These are phyloP conservation scores for Vollenhovia emeryi DNA, from an alignment of 1,140 invertebrate species.

Conservation along the genomic window DNA sequence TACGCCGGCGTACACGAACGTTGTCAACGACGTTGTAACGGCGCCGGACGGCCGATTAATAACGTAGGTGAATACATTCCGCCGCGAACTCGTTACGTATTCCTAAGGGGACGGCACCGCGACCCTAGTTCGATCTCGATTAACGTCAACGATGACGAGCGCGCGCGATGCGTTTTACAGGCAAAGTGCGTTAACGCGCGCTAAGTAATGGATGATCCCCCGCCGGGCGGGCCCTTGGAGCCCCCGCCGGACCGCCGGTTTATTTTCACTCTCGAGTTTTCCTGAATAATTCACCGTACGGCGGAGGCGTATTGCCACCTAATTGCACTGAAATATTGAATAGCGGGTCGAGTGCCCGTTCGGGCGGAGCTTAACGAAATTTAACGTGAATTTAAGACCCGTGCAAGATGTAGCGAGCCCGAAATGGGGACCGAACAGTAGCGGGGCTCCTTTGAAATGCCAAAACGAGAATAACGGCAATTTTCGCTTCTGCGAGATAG, in stretches of 20 bases:
- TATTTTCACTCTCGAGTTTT: slow-evolving; percentile 73
- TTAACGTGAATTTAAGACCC: slow-evolving; percentile 59
- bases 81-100: slow-evolving; percentile 40
- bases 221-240: background rate
- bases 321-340: slow-evolving; percentile 77
- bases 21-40: slow-evolving; percentile 1
- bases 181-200: slow-evolving; percentile 71
- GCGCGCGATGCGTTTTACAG: slow-evolving; percentile 61
- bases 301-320: slow-evolving; percentile 68
- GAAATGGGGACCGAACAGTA: background rate
- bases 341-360: slow-evolving; percentile 28
- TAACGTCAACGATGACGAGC: slow-evolving; percentile 62
- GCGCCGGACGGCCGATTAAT: slow-evolving; percentile 36
- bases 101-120: slow-evolving; percentile 39
- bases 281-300: slow-evolving; percentile 73
- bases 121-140: slow-evolving; percentile 64
- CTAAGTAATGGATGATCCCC: slow-evolving; percentile 72
- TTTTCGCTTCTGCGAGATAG: background rate
- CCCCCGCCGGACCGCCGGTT: slow-evolving; percentile 48
- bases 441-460: slow-evolving; percentile 3
- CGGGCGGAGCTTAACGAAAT: slow-evolving; percentile 51
- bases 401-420: background rate
- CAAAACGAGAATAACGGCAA: background rate
- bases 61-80: slow-evolving; percentile 37
- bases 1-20: background rate